Percentiles rank a stretch among this genome's conserved stretches.
phyloP scores from a whole-genome alignment of 2,888 invertebrate genomes.

The Drosophila nigricruria region DNA sequence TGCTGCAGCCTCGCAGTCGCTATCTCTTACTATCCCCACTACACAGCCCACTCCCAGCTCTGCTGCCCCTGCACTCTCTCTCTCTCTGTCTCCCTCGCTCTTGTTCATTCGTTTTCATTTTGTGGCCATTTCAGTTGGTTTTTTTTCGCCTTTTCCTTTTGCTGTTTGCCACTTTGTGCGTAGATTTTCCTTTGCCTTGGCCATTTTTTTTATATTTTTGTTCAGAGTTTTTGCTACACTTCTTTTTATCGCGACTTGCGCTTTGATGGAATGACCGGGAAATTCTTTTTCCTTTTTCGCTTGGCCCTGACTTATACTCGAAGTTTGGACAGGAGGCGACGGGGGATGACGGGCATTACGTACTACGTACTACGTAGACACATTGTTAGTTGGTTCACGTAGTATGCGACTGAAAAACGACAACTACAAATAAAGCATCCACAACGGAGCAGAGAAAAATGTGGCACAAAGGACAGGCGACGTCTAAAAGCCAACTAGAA shows the following conservation, averaged over 20 bases:
- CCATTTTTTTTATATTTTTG: constrained; percentile 24
- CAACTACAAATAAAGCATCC: constrained; percentile 29
- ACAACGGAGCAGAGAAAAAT: constrained; percentile 47
- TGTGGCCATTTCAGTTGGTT: constrained; percentile 36
- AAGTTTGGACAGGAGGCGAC: constrained; percentile 6
- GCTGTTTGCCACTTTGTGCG: constrained; percentile 75
- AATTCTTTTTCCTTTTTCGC: constrained; percentile 35
- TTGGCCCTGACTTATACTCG: constrained; percentile 61
- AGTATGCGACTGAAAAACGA: constrained; percentile 66
- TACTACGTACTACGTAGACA: constrained; percentile 52
- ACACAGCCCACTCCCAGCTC: neutral
- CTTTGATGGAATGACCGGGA: constrained; percentile 57
- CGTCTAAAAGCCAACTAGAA: constrained; percentile 52
- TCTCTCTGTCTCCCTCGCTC: neutral
- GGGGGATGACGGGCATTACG: neutral
- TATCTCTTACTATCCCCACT: constrained; percentile 31
- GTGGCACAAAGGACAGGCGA: constrained; percentile 68
- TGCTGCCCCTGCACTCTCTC: neutral
- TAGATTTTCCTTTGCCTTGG: constrained; percentile 60
- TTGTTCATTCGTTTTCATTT: constrained; percentile 22
- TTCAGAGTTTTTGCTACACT: constrained; percentile 21
- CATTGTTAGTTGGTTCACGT: constrained; percentile 65
- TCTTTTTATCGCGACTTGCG: constrained; percentile 50
- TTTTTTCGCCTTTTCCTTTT: constrained; percentile 7
- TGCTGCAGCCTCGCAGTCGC: constrained; percentile 42